Base-by-base conservation (phyloP, 2,113 vertebrate species). In the Notothenia rossii region DNA sequence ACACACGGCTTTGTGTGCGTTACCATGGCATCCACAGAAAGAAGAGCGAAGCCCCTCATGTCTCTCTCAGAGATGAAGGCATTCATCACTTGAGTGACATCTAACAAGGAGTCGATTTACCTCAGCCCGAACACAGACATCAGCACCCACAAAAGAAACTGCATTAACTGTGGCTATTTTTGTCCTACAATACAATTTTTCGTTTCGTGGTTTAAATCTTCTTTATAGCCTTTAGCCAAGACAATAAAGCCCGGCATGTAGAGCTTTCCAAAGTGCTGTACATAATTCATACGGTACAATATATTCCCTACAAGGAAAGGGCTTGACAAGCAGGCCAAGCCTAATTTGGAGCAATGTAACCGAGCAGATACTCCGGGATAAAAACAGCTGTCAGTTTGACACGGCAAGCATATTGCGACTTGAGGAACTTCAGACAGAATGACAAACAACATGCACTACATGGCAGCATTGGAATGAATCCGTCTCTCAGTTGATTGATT, bases 71-170 rank as follows among this genome's bases (percentile, higher is more conserved):
- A 12, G 6, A 82, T 60, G 60, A 84, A 84, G 56, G 70, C 81
- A 80, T 90, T 86, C 68, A 87, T 88, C 84, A 84, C 70, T 9
- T 64, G 66, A 58, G 59, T 76, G 88, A 76, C 86, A 85, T 87
- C 69, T 87, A 85, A 78, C 86, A 86, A 46, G 17, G 20, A 9
- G 10, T 56, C 84, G 80, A 88, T 77, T 79, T 55, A 62, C 72
- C 65, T 3, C 77, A 61, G 1, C 45, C 67, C 65, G 72, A 83
- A 79, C 54, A 70, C 75, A 86, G 53, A 81, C 77, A 68, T 85
- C 77, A 79, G 74, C 84, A 79, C 62, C 60, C 46, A 2, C 1
- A 46, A 45, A 66, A 75, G 46, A 72, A 62, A 20, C 20, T 10
- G 7, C 12, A 61, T 63, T 51, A 77, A 77, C 68, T 56, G 51